Base-by-base conservation (phyloP, 2,113 vertebrate genomes). In the Lamprologus ornatipinnis region DNA sequence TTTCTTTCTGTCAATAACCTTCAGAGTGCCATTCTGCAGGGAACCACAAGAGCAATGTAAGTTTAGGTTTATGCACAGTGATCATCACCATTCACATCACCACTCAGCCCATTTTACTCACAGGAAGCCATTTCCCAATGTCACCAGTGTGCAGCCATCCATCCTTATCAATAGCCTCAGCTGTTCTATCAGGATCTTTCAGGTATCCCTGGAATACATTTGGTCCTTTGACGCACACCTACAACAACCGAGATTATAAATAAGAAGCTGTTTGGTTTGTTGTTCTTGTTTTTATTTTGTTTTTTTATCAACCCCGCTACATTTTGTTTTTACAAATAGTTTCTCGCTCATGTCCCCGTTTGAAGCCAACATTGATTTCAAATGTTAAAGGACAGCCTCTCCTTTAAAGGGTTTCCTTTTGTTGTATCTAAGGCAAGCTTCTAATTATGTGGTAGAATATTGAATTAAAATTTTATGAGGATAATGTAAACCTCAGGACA, bases 91-190 rank as follows among this genome's bases (percentile, higher is more conserved):
- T 5, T 35, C 12, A 37, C 5, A 19, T 47, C 11, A 70, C 3
- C 19, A 5, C 5, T 81, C 14, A 82, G 33, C 6, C 8, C 15
- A 15, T 33, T 80, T 5, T 37, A 8, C 97, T 97, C 96, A 99
- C 99, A 51, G 98, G 98, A 81, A 99, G 95, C 99, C 98, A 99
- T 87, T 98, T 99, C 42, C 98, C 99, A 82, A 99, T 93, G 93
- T 99, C 99, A 80, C 99, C 99, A 1, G 98, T 99, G 93, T 99
- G 98, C 82, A 99, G 96, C 99, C 99, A 99, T 60, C 98, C 98
- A 2, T 98, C 97, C 89, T 97, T 89, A 87, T 99, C 98, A 45
- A 99, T 88, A 7, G 96, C 97, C 92, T 99, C 98, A 0, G 97
- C 97, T 0, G 98, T 98, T 95, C 95, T 99, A 63, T 97, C 98